Percentiles rank a stretch among this genome's conserved stretches.
phyloP scores from a whole-genome alignment of 2,888 invertebrate genomes.

The Ceratothoa steindachneri region DNA sequence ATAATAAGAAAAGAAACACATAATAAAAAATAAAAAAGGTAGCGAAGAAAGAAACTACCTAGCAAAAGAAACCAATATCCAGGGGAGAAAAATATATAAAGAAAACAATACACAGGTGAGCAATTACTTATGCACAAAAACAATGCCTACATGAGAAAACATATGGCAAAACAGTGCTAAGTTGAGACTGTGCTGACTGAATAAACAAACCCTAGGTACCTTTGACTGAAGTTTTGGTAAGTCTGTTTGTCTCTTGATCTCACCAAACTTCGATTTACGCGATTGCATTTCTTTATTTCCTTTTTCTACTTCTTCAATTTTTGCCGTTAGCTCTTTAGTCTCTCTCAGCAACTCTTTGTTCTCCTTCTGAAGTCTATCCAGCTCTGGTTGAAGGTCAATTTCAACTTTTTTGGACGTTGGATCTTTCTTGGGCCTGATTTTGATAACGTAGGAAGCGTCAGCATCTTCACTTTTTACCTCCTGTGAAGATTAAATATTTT shows the following conservation, averaged over 20 bases:
- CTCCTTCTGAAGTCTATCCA: constrained; percentile 70
- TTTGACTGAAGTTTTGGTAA: constrained; percentile 42
- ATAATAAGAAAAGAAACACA: not conserved
- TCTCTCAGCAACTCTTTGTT: constrained; percentile 84
- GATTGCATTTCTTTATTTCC: constrained; percentile 72
- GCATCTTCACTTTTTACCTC: constrained; percentile 44
- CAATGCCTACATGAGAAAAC: too few species aligned
- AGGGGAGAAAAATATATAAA: not conserved
- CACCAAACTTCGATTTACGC: constrained; percentile 65
- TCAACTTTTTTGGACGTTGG: constrained; percentile 30
- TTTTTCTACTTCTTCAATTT: constrained; percentile 77
- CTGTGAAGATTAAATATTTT: too few species aligned
- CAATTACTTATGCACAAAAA: too few species aligned
- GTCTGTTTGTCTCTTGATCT: constrained; percentile 36
- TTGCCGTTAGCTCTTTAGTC: constrained; percentile 72
- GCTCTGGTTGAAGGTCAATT: constrained; percentile 44
- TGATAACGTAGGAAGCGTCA: constrained; percentile 46
- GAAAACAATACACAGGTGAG: not conserved
- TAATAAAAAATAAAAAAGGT: not conserved
- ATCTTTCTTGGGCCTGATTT: constrained; percentile 36
- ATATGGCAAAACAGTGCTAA: too few species aligned
- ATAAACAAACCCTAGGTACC: too few species aligned
- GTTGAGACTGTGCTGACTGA: too few species aligned
- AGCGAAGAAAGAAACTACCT: not conserved
- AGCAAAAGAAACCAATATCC: not conserved